phyloP scores from a whole-genome alignment of 2,797 vertebrate species.

The Choloepus didactylus region DNA sequence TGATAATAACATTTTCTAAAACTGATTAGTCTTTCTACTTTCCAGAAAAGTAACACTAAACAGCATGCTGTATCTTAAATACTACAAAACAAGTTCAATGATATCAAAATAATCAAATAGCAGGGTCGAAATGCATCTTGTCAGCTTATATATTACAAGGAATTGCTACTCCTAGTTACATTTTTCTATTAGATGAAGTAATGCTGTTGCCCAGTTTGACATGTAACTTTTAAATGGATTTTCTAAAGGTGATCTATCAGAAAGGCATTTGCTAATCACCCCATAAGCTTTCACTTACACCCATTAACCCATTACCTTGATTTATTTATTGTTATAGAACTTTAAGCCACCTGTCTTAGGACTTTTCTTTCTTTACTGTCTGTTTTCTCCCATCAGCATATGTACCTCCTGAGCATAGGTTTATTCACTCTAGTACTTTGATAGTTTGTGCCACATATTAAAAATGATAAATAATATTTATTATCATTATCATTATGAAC shows the following conservation, averaged over 20 bases:
- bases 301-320: not conserved
- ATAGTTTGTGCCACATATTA: not conserved
- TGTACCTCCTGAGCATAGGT: not conserved
- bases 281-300: not conserved
- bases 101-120: not conserved
- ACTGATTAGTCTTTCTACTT: not conserved
- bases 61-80: not conserved
- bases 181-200: not conserved
- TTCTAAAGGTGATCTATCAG: not conserved
- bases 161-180: not conserved
- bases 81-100: not conserved
- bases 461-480: not conserved
- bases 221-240: not conserved
- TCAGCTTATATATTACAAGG: not conserved
- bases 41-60: not conserved
- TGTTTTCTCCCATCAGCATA: not conserved
- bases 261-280: not conserved
- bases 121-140: not conserved
- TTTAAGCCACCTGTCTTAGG: no score
- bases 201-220: not conserved
- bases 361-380: not conserved
- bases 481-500: not conserved
- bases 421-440: not conserved
- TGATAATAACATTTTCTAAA: conserved; percentile 6
- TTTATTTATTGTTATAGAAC: not conserved